phyloP scores from a whole-genome alignment of 1,140 invertebrate species.

The Pissodes strobi region DNA sequence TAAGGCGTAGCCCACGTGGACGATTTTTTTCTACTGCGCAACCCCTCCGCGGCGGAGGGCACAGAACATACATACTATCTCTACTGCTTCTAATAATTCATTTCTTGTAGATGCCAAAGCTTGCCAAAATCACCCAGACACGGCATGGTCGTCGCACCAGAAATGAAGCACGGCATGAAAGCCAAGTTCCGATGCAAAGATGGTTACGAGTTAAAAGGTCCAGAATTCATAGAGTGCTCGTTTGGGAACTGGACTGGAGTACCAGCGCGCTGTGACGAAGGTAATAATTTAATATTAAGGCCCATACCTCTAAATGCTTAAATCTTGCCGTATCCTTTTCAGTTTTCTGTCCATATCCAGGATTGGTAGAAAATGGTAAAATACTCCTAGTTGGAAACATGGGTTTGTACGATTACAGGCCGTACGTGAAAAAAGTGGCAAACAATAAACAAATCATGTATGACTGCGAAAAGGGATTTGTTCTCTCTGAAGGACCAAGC shows the following conservation, averaged over 20 bases:
- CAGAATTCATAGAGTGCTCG: conserved; percentile 77
- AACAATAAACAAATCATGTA: conserved; percentile 98
- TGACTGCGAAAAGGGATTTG: conserved; percentile 91
- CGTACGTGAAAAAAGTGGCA: conserved; percentile 86
- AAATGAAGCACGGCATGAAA: conserved; percentile 92
- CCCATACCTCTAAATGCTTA: not conserved
- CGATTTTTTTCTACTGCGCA: too few relatives aligned
- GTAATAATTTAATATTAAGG: conserved; percentile 56
- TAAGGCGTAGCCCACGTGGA: too few relatives aligned
- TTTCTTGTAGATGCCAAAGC: conserved; percentile 73
- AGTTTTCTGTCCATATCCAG: conserved; percentile 95
- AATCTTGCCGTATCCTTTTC: not conserved
- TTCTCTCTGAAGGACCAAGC: conserved; percentile 82
- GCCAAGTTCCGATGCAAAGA: conserved; percentile 91
- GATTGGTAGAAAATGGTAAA: conserved; percentile 87
- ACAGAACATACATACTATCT: too few relatives aligned
- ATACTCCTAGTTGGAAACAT: conserved; percentile 94
- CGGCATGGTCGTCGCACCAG: conserved; percentile 94
- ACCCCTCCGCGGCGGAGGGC: too few relatives aligned
- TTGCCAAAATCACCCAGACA: conserved; percentile 86
- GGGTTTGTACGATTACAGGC: conserved; percentile 96
- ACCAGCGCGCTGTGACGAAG: conserved; percentile 82
- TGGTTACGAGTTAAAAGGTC: conserved; percentile 80
- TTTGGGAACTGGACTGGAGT: conserved; percentile 93
- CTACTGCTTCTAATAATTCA: too few relatives aligned